phyloP scores from a whole-genome alignment of 1,140 invertebrate genomes.

The Dendrolimus kikuchii region DNA sequence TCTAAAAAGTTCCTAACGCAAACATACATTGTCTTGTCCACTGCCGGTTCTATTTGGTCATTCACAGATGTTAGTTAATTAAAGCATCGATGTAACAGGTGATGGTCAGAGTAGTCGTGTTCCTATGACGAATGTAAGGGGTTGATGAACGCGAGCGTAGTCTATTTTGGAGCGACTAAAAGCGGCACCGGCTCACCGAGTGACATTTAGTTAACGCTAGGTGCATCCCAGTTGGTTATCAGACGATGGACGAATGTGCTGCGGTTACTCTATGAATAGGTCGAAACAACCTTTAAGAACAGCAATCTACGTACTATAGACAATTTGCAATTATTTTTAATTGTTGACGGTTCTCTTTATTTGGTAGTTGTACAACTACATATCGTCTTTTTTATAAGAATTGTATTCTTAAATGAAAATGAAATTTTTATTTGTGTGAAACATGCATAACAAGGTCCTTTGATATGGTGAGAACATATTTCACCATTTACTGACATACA shows the following conservation, averaged over 20 bases:
- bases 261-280: slow-evolving; percentile 19
- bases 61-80: slow-evolving; percentile 14
- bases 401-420: too few species aligned
- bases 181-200: slow-evolving; percentile 54
- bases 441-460: too few species aligned
- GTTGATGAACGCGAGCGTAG: slow-evolving; percentile 60
- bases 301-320: too few species aligned
- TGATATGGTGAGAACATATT: too few species aligned
- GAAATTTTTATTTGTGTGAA: too few species aligned
- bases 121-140: slow-evolving; percentile 59
- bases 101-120: slow-evolving; percentile 16
- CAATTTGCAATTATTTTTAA: too few species aligned
- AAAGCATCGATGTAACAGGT: slow-evolving; percentile 42
- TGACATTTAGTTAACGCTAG: slow-evolving; percentile 65
- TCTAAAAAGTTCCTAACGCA: slow-evolving; percentile 14
- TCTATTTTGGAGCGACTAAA: slow-evolving; percentile 69
- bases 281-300: too few species aligned
- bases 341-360: too few species aligned
- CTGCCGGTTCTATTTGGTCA: slow-evolving; percentile 24
- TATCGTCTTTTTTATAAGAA: too few species aligned
- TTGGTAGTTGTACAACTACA: too few species aligned
- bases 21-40: slow-evolving; percentile 17
- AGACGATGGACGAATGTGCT: slow-evolving; percentile 29
- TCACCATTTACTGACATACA: too few species aligned
- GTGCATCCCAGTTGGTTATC: slow-evolving; percentile 58